Base-by-base conservation (phyloP, 1,140 invertebrate genomes). In the Zaprionus lachaisei region DNA sequence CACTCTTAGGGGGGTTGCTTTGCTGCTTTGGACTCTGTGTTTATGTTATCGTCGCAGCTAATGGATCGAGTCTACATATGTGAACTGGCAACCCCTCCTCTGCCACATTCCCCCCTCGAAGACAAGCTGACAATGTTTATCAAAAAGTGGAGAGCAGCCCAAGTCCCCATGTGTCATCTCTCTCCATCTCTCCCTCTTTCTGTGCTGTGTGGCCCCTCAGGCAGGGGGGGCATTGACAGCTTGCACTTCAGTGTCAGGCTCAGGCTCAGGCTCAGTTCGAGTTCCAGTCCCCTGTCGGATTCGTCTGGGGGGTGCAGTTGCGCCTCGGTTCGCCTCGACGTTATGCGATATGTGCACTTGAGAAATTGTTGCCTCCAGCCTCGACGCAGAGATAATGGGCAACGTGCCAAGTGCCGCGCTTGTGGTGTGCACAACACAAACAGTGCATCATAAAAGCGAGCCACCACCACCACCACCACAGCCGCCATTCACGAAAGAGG, bases 361-460 rank as follows among this genome's bases (percentile, higher is more conserved):
- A 89, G 85, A 56, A 84, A 80, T 69, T 80, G 41, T 72, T 64
- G 77, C 67, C 73, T 67, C 68, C 71, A 79, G 79, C 72, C 73
- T 60, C 56, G 51, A 20, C 14, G n/a, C 38, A 65, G 49, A 86
- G 84, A 89, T 89, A 89, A 89, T 89, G 85, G 84, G 84, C 85
- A 89, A 89, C 85, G 84, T 89, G 84, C 84, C 84, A 89, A 89
- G 84, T 90, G 83, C 28, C 24, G 64, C 81, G 67, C 70, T 70
- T 72, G 77, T 74, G 77, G 64, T 67, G 64, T 67, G 54, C 56
- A 87, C 78, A 82, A 80, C 60, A 72, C 73, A 89, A 89, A 89
- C 72, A 87, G 84, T 83, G 85, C 85, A 89, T 90, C 85, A 89
- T 89, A 89, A 89, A 90, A 84, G 75, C 79, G 72, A 69, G 63